Evolutionary conservation across 2,888 invertebrate species (phyloP).

Genomic region (Rhogogaster chlorosoma): DNA sequence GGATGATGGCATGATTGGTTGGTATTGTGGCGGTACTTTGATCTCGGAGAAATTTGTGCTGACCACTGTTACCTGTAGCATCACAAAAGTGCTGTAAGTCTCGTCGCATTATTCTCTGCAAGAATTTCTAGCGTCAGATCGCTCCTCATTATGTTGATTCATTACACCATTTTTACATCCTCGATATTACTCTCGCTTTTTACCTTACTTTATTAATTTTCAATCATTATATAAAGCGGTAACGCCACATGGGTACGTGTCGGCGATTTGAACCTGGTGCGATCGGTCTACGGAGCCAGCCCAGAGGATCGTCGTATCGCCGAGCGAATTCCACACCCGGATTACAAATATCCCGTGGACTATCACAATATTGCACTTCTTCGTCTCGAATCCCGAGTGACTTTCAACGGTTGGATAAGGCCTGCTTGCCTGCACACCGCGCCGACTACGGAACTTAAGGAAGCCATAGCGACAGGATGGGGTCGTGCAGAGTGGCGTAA

Average conservation of each 20-base stretch:
- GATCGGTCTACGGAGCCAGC: slow-evolving; percentile 71
- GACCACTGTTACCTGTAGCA: slow-evolving; percentile 84
- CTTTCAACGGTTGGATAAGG: slow-evolving; percentile 74
- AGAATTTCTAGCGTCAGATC: neutral
- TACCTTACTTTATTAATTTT: neutral
- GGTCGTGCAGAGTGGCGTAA: slow-evolving; percentile 71
- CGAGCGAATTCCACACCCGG: slow-evolving; percentile 75
- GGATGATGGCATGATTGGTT: slow-evolving; percentile 72
- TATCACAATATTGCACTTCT: slow-evolving; percentile 81
- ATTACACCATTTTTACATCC: neutral
- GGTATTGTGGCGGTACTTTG: slow-evolving; percentile 84
- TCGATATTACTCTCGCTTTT: neutral
- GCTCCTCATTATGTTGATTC: neutral
- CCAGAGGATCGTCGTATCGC: slow-evolving; percentile 73
- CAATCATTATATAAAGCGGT: slow-evolving; percentile 71
- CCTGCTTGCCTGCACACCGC: slow-evolving; percentile 78
- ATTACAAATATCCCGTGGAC: slow-evolving; percentile 73
- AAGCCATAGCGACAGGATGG: slow-evolving; percentile 78
- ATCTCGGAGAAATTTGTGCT: slow-evolving; percentile 83
- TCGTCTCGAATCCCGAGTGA: slow-evolving; percentile 73
- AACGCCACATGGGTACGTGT: slow-evolving; percentile 76
- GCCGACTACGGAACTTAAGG: slow-evolving; percentile 56
- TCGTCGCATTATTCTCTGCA: neutral
- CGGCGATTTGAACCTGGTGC: slow-evolving; percentile 77
- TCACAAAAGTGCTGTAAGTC: slow-evolving; percentile 52